Evolutionary conservation across 2,797 vertebrate species (phyloP).

Genomic region (Megaceryle alcyon): DNA sequence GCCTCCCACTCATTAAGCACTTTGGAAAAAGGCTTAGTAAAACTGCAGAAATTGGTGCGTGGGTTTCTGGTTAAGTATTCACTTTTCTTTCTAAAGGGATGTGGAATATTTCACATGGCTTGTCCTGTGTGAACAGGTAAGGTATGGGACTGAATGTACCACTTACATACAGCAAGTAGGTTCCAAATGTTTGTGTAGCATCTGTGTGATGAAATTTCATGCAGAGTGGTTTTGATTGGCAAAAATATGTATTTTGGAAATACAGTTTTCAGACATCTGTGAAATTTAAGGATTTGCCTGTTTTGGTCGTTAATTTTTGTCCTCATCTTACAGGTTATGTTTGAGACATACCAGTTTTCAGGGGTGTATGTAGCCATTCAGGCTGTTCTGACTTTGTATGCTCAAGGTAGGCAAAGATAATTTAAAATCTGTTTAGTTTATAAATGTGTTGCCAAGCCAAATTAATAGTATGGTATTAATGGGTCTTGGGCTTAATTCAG

Average conservation of each 20-base stretch:
- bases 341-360: constrained; percentile 91
- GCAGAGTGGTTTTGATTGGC: neutral
- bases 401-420: constrained; percentile 84
- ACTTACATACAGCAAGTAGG: neutral
- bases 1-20: neutral
- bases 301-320: constrained; percentile 28
- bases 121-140: neutral
- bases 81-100: neutral
- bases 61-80: neutral
- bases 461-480: neutral
- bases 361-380: constrained; percentile 91
- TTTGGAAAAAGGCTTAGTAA: neutral
- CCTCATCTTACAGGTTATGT: constrained; percentile 85
- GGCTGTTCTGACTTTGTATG: constrained; percentile 90
- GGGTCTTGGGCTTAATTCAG: neutral
- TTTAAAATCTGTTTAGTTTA: neutral
- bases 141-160: neutral
- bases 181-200: neutral
- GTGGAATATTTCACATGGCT: neutral
- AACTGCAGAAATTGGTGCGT: neutral
- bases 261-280: neutral
- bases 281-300: neutral
- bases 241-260: neutral
- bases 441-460: neutral
- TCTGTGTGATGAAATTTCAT: neutral